Evolutionary conservation across 2,888 invertebrate genomes (phyloP).

Genomic region (Phortica okadai): DNA sequence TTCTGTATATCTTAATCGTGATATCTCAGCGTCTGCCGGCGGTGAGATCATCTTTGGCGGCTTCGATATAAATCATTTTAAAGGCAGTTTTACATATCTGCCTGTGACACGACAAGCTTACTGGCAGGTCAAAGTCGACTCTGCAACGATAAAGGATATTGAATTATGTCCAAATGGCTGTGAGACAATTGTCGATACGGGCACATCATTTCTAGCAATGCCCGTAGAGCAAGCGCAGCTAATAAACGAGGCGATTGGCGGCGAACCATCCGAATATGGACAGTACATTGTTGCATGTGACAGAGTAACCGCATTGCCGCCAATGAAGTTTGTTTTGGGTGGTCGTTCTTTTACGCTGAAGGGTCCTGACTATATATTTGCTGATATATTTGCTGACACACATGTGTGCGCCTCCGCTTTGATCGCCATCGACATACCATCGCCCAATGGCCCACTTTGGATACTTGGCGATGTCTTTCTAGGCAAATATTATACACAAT

Average conservation of each 20-base stretch:
- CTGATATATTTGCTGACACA: slow-evolving; percentile 86
- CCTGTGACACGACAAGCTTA: slow-evolving; percentile 55
- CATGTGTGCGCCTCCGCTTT: slow-evolving; percentile 79
- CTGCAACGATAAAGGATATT: slow-evolving; percentile 50
- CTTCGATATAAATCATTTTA: slow-evolving; percentile 51
- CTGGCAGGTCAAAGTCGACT: slow-evolving; percentile 57
- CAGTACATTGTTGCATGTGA: slow-evolving; percentile 89
- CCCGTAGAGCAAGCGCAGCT: slow-evolving; percentile 85
- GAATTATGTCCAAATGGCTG: slow-evolving; percentile 54
- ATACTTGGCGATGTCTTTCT: slow-evolving; percentile 62
- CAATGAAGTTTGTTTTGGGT: slow-evolving; percentile 84
- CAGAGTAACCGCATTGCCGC: slow-evolving; percentile 85
- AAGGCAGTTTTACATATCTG: slow-evolving; percentile 59
- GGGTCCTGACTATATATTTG: slow-evolving; percentile 90
- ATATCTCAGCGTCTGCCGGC: slow-evolving; percentile 37
- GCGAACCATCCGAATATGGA: slow-evolving; percentile 87
- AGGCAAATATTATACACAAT: slow-evolving; percentile 63
- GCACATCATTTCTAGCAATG: slow-evolving; percentile 96
- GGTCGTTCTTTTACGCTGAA: slow-evolving; percentile 85
- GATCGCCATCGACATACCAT: slow-evolving; percentile 61
- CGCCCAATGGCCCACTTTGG: slow-evolving; percentile 61
- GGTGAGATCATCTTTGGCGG: slow-evolving; percentile 62
- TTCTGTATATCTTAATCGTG: slow-evolving; percentile 56
- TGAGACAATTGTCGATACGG: slow-evolving; percentile 75
- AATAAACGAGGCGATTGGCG: slow-evolving; percentile 89